Conservation (phyloP, 2,888 invertebrate genomes). For the Limnephilus marmoratus region DNA sequence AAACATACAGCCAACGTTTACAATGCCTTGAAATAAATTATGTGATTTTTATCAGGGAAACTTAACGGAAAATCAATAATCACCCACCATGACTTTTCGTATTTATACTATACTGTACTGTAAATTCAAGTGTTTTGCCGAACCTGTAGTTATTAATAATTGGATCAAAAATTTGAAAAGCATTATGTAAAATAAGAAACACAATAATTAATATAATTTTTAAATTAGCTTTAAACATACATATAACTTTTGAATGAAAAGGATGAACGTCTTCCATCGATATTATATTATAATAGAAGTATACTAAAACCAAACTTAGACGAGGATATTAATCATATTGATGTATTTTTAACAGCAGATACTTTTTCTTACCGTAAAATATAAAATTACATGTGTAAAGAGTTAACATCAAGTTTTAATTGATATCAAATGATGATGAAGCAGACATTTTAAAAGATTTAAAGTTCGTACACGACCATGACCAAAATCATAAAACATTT, state of each 20-base stretch:
- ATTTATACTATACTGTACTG: too few species aligned
- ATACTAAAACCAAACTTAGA: not conserved
- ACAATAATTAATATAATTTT: not conserved
- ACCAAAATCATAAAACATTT: not conserved
- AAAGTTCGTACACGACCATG: not conserved
- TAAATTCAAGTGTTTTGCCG: not conserved
- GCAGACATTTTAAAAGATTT: not conserved
- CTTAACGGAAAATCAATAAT: slow-evolving; percentile 35
- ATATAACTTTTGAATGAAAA: too few species aligned
- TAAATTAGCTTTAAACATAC: too few species aligned
- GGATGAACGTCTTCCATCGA: too few species aligned
- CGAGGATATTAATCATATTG: not conserved
- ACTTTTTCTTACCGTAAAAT: not conserved
- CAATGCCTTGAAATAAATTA: not conserved
- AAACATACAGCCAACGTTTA: slow-evolving; percentile 29
- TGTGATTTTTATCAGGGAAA: not conserved
- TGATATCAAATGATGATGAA: too few species aligned
- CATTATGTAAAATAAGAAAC: not conserved
- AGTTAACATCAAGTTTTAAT: not conserved
- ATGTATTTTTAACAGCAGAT: not conserved
- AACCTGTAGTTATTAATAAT: not conserved
- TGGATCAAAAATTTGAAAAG: not conserved
- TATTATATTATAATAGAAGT: too few species aligned
- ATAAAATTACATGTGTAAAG: not conserved
- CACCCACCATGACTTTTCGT: not conserved